Evolutionary conservation across 2,797 vertebrate genomes (phyloP).

Genomic region (Salmo trutta): DNA sequence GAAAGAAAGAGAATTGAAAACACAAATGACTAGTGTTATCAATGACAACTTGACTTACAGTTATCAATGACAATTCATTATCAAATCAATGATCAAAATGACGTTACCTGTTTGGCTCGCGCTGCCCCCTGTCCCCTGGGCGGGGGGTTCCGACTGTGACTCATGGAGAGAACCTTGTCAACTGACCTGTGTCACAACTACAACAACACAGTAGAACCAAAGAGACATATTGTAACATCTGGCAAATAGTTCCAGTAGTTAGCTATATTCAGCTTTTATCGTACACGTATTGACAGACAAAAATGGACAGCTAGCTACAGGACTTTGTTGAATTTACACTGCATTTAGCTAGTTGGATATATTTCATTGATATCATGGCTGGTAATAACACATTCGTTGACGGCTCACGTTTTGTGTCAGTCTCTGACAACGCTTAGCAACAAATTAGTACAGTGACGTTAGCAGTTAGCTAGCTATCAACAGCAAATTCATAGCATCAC

Average conservation of each 20-base stretch:
- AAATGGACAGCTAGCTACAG: neutral
- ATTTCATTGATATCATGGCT: too few relatives aligned
- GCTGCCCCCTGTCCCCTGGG: slow-evolving; percentile 78
- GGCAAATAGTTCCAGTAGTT: neutral
- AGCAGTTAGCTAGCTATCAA: too few relatives aligned
- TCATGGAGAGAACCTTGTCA: slow-evolving; percentile 60
- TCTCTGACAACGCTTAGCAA: neutral
- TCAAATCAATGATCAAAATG: neutral
- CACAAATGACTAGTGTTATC: neutral
- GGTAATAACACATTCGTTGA: neutral
- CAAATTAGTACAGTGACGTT: neutral
- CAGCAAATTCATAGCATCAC: neutral
- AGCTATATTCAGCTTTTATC: neutral
- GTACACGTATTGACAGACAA: neutral
- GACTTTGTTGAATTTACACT: neutral
- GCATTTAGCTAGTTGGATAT: neutral
- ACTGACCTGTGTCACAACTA: neutral
- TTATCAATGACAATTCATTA: neutral
- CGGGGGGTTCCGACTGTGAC: slow-evolving; percentile 73
- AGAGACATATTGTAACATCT: neutral
- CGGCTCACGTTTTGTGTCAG: neutral
- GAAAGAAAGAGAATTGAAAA: neutral
- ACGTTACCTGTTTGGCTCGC: slow-evolving; percentile 77
- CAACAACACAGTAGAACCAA: neutral
- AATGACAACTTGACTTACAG: too few relatives aligned